Evolutionary conservation across 2,113 vertebrate genomes (phyloP).

Genomic region (Eleginops maclovinus): DNA sequence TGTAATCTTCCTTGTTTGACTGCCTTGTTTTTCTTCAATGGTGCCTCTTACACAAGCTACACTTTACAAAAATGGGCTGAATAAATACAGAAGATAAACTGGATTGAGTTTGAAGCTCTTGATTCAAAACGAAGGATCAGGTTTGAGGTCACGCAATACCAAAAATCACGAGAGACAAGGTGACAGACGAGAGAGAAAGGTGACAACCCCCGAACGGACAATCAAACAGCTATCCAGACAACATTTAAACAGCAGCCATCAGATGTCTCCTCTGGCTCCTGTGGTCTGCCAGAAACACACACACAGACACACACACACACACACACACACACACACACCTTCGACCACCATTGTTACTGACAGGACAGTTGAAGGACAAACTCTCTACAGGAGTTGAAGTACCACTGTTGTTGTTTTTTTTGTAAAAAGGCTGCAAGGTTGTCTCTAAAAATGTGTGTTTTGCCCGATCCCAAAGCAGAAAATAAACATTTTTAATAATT

Average conservation of each 20-base stretch:
- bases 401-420: background rate
- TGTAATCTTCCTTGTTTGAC: background rate
- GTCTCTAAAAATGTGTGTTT: background rate
- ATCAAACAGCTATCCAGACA: background rate
- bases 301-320: background rate
- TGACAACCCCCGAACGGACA: background rate
- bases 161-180: background rate
- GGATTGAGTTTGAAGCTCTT: background rate
- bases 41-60: background rate
- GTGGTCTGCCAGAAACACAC: background rate
- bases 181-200: background rate
- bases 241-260: background rate
- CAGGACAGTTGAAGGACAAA: background rate
- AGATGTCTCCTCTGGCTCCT: background rate
- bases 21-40: background rate
- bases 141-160: background rate
- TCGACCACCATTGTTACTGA: constrained; percentile 6
- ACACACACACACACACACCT: background rate
- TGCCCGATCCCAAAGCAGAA: background rate
- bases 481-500: no score
- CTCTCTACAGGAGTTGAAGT: background rate
- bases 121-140: background rate
- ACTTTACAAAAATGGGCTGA: background rate
- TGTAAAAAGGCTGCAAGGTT: background rate
- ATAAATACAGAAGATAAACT: background rate